Conservation (phyloP, 37 sponge, comb jelly and placozoan genomes). For the Spongia lamella region DNA sequence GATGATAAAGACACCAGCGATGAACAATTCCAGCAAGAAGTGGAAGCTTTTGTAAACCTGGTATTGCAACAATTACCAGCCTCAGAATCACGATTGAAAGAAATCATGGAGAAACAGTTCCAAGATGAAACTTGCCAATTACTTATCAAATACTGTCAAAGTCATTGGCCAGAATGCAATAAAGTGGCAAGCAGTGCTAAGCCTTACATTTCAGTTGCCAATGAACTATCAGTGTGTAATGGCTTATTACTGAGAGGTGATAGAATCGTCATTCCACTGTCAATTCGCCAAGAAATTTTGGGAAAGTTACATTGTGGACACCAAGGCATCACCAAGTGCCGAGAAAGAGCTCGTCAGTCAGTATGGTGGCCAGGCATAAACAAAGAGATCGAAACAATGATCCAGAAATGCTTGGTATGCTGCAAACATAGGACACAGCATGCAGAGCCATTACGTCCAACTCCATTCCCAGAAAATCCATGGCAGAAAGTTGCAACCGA, state of each 20-base stretch:
- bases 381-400: too few relatives aligned
- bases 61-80: neutral
- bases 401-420: too few relatives aligned
- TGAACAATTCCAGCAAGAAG: too few relatives aligned
- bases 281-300: too few relatives aligned
- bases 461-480: constrained; percentile 34
- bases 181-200: neutral
- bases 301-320: too few relatives aligned
- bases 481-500: constrained; percentile 65
- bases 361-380: too few relatives aligned
- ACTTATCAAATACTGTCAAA: neutral
- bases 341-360: too few relatives aligned
- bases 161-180: neutral
- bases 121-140: neutral
- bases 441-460: constrained; percentile 17
- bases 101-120: too few relatives aligned
- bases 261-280: too few relatives aligned
- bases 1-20: neutral
- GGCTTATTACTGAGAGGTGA: too few relatives aligned
- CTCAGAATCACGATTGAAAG: neutral
- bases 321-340: too few relatives aligned
- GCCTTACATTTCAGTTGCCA: constrained; percentile 18
- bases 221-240: constrained; percentile 41
- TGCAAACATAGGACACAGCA: constrained; percentile 16
- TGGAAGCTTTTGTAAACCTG: too few relatives aligned